A percentile compares a stretch with the other conserved stretches of the same genome.
Conservation (phyloP, 2,113 vertebrate species). For the Rhea pennata region DNA sequence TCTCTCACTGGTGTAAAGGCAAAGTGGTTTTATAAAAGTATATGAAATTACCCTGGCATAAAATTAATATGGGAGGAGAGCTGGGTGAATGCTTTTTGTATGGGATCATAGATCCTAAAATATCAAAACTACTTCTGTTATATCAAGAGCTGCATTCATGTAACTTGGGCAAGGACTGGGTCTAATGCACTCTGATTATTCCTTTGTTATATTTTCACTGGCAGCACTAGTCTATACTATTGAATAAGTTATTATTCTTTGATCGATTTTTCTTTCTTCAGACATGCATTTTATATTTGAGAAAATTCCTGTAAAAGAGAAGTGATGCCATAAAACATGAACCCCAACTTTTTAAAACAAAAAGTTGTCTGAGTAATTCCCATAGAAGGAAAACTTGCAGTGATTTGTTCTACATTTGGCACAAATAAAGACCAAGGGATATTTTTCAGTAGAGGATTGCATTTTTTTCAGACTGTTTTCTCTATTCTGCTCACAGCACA, state of each 20-base stretch:
- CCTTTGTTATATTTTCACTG: conserved; percentile 41
- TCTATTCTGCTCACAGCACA: not conserved
- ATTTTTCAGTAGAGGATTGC: not conserved
- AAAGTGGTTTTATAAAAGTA: conserved; percentile 11
- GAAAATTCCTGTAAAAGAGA: conserved; percentile 15
- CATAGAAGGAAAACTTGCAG: not conserved
- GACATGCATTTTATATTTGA: conserved; percentile 36
- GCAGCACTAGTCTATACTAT: conserved; percentile 35
- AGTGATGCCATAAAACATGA: not conserved
- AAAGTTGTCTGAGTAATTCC: not conserved
- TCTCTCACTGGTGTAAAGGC: not conserved
- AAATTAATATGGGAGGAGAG: conserved; percentile 18
- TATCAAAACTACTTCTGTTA: not conserved
- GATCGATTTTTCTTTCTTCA: conserved; percentile 55
- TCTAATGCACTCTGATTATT: conserved; percentile 21
- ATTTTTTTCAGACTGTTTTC: not conserved
- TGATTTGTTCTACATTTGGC: not conserved
- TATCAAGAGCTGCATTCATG: not conserved
- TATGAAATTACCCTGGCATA: conserved; percentile 22
- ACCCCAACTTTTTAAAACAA: not conserved
- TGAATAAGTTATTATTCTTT: conserved; percentile 60
- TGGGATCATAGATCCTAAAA: not conserved
- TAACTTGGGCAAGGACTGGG: conserved; percentile 21
- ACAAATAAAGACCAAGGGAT: not conserved
- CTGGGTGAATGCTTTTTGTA: not conserved